Evolutionary conservation across 2,797 vertebrate genomes (phyloP), one percentile per base, ranked within the genome.

Genomic region (Eulemur rubriventer): DNA sequence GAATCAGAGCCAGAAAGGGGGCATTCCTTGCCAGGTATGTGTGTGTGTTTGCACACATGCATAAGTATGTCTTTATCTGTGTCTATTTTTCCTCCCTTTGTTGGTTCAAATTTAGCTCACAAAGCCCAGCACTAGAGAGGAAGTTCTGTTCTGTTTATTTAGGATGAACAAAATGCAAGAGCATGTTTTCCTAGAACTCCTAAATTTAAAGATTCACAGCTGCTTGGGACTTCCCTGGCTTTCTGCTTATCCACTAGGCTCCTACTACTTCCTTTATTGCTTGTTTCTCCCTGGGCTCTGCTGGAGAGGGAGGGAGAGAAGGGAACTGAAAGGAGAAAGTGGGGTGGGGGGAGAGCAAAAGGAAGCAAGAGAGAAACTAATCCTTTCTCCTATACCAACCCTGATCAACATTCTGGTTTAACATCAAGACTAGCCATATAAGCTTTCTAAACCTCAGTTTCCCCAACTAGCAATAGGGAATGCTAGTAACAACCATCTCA

Each of bases 191-290:
- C 46, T 93, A 76, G 46, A 95, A 75, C 28, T 82, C 22, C 59
- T 87, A 87, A 92, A 83, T 85, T 41, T 93, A 61, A 96, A 85
- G 67, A 85, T 46, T 90, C 82, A 92, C 38, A 93, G 59, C 33
- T 92, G 24, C 46, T 76, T 95, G 55, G 20, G 55, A 63, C 4
- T 85, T 41, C n/a, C 33, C 6, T 55, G 17, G 26, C 33, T 89
- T 80, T 92, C 61, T 90, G 46, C 22, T 79, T 82, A 67, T 52
- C 28, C n/a, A 88, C 1, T 76, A 90, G 28, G 1, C 9, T 59
- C 59, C 75, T 69, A 76, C 5, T 73, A n/a, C 30, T 81, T 95
- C 16, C 33, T 79, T 80, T 18, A 70, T 12, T 89, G 41, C 11
- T 28, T 82, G 11, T 83, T 92, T 89, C 28, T 75, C 4, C 2